These are phyloP conservation scores for Euwallacea similis DNA, from an alignment of 1,140 invertebrate species.

Conservation along the genomic window DNA sequence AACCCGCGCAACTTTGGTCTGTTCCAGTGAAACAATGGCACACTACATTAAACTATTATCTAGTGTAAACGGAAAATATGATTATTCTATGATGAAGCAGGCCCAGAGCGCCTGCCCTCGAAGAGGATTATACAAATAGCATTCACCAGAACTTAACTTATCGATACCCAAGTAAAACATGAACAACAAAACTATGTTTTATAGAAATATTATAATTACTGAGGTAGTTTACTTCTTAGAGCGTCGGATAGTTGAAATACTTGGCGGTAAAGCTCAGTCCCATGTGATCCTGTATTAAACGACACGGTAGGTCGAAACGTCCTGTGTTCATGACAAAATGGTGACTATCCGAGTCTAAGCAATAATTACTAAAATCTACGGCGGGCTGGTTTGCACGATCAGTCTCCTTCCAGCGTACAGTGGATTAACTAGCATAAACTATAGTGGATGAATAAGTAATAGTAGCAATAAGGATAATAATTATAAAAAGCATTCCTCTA, in stretches of 20 bases:
- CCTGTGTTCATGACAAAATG: conserved; percentile 3
- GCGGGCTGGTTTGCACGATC: conserved; percentile 53
- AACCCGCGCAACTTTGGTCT: conserved; percentile 11
- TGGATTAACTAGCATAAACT: conserved; percentile 49
- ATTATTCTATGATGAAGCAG: too few species aligned
- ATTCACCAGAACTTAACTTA: conserved; percentile 53
- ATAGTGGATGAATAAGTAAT: conserved; percentile 38
- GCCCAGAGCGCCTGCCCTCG: too few species aligned
- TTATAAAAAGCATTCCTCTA: too few species aligned
- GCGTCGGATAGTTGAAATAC: conserved; percentile 48
- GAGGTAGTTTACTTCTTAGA: conserved; percentile 56
- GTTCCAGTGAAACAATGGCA: conserved; percentile 50
- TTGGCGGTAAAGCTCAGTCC: conserved; percentile 30
- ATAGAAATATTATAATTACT: conserved; percentile 55
- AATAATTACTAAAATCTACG: conserved; percentile 47
- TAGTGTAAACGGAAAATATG: conserved; percentile 43
- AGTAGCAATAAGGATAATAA: neutral
- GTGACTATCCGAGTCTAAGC: conserved; percentile 50
- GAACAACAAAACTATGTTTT: conserved; percentile 53
- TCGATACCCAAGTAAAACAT: conserved; percentile 54
- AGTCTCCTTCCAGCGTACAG: conserved; percentile 52
- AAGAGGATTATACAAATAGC: conserved; percentile 50
- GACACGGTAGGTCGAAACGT: neutral
- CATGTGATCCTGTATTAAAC: neutral
- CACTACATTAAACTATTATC: conserved; percentile 47